phyloP scores from a whole-genome alignment of 2,113 vertebrate genomes.

The Myotis davidii region DNA sequence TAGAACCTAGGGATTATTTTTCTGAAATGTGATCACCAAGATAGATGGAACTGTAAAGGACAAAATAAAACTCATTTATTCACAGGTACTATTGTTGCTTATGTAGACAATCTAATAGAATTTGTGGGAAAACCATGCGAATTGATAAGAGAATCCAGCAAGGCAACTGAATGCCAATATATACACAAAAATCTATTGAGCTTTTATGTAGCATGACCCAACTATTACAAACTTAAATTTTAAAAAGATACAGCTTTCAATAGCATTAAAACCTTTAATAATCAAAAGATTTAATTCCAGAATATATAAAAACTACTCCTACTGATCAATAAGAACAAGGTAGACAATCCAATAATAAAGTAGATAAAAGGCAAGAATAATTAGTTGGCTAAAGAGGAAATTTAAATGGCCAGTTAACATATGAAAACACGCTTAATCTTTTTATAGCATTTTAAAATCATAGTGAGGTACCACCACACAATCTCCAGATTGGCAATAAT shows the following conservation, averaged over 20 bases:
- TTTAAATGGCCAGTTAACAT: background rate
- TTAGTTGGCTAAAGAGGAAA: background rate
- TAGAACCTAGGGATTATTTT: background rate
- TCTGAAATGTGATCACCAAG: background rate
- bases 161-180: background rate
- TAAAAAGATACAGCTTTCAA: background rate
- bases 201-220: background rate
- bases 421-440: background rate
- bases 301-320: background rate
- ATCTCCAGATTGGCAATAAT: background rate
- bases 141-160: background rate
- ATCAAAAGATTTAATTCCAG: background rate
- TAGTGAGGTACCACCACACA: background rate
- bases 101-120: background rate
- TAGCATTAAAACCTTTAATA: background rate
- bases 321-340: background rate
- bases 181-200: background rate
- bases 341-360: background rate
- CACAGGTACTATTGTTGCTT: background rate
- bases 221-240: constrained; percentile 11
- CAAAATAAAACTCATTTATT: background rate
- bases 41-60: background rate
- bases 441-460: constrained; percentile 4
- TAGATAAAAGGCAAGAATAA: background rate
- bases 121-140: background rate